A percentile compares a stretch with the other conserved stretches of the same genome.
These are phyloP conservation scores for Shargacucullia verbasci DNA, from an alignment of 2,888 invertebrate species.

Conservation along the genomic window DNA sequence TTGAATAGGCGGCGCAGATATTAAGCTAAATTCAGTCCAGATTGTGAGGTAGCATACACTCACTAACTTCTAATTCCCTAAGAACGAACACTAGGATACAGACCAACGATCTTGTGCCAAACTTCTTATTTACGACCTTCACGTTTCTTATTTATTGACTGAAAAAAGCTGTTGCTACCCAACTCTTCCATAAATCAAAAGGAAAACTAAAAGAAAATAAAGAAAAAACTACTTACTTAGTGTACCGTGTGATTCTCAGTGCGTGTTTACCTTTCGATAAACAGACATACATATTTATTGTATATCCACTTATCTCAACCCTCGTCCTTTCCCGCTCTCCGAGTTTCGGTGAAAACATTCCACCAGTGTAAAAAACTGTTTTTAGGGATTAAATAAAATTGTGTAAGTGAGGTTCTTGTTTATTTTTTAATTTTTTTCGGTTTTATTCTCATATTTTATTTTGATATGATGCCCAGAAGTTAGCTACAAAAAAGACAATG, in stretches of 20 bases:
- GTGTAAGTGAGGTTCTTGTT: no score
- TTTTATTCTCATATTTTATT: no score
- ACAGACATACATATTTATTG: constrained; percentile 7
- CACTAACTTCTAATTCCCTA: no score
- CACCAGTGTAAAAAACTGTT: background rate
- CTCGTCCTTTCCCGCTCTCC: background rate
- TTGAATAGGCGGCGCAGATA: no score
- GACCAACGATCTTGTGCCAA: background rate
- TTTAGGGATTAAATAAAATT: background rate
- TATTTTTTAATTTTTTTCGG: no score
- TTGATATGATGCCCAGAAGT: no score
- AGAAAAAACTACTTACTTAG: constrained; percentile 6
- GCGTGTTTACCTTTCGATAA: constrained; percentile 6
- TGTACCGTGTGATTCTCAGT: constrained; percentile 4
- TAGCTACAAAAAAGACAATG: no score
- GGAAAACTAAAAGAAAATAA: background rate
- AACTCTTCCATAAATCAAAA: constrained; percentile 3
- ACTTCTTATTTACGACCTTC: background rate
- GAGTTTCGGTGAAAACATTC: background rate
- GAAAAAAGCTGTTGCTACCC: background rate
- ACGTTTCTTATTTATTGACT: background rate
- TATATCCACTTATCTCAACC: constrained; percentile 1
- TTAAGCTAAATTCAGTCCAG: no score
- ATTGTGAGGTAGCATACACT: no score
- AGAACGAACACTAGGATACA: no score